Conservation (phyloP, 2,888 invertebrate species). For the Hirudinaria manillensis region DNA sequence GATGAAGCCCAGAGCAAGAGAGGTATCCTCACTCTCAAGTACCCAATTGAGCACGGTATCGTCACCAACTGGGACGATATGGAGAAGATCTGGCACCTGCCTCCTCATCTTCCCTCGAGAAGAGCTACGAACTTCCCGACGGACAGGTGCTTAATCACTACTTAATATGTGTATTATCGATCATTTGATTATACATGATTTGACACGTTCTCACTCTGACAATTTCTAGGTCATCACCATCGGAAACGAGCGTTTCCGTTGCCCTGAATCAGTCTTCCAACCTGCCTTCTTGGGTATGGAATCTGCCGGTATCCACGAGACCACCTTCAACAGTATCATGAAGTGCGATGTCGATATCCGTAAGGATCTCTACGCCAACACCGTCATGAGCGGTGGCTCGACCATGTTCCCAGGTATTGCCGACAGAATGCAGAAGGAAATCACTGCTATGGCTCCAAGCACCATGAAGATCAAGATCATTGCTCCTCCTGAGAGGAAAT, state of each 20-base stretch:
- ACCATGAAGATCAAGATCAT: slow-evolving; percentile 69
- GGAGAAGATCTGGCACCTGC: no score
- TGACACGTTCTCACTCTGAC: background rate
- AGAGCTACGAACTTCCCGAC: no score
- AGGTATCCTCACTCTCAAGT: no score
- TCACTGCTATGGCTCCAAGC: slow-evolving; percentile 70
- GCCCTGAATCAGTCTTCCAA: no score
- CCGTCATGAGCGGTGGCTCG: slow-evolving; percentile 84
- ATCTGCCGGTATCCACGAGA: no score
- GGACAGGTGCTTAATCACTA: slow-evolving; percentile 38
- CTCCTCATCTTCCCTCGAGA: no score
- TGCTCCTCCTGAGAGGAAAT: slow-evolving; percentile 90
- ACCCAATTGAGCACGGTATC: no score
- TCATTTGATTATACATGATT: background rate
- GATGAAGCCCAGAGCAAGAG: slow-evolving; percentile 50
- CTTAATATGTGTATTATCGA: slow-evolving; percentile 38
- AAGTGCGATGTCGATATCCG: slow-evolving; percentile 53
- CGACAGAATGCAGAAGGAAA: slow-evolving; percentile 95
- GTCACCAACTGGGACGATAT: no score
- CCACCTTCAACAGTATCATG: slow-evolving; percentile 51
- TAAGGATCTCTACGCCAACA: slow-evolving; percentile 57
- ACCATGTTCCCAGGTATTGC: slow-evolving; percentile 96
- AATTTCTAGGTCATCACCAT: slow-evolving; percentile 45
- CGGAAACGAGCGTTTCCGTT: slow-evolving; percentile 49
- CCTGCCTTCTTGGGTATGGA: no score